These are phyloP conservation scores for Theocolax elegans DNA, from an alignment of 1,140 invertebrate genomes.

Conservation along the genomic window DNA sequence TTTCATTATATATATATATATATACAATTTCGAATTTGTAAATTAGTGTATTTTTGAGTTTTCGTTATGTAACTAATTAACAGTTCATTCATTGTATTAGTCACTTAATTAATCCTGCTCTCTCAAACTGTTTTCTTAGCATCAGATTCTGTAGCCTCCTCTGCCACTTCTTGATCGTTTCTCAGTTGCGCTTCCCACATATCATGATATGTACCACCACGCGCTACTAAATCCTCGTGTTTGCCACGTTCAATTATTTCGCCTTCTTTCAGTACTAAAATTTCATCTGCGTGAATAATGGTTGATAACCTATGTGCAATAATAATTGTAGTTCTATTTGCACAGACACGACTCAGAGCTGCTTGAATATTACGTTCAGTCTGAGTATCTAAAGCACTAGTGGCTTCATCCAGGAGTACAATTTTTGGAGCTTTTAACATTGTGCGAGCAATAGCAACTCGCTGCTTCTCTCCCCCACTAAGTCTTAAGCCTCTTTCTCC, in stretches of 20 bases:
- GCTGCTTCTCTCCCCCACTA: conserved; percentile 92
- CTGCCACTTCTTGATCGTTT: conserved; percentile 65
- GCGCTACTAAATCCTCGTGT: conserved; percentile 81
- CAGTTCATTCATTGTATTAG: not conserved
- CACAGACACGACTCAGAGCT: conserved; percentile 80
- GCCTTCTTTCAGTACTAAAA: conserved; percentile 89
- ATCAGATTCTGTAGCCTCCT: not conserved
- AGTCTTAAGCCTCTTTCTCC: conserved; percentile 83
- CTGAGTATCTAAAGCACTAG: conserved; percentile 85
- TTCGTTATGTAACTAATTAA: too few species aligned
- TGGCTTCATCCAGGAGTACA: conserved; percentile 91
- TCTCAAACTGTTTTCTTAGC: not conserved
- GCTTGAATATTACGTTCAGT: conserved; percentile 87
- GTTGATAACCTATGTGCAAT: conserved; percentile 94
- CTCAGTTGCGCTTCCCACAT: conserved; percentile 91
- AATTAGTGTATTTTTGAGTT: too few species aligned
- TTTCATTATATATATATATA: too few species aligned
- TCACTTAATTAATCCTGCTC: conserved; percentile 9
- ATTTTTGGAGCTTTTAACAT: conserved; percentile 88
- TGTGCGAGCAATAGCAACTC: conserved; percentile 92
- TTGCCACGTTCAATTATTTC: conserved; percentile 90
- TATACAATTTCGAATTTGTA: too few species aligned
- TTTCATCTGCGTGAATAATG: conserved; percentile 92
- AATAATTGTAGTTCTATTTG: conserved; percentile 90
- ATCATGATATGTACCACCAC: conserved; percentile 79